Evolutionary conservation across 2,113 vertebrate species (phyloP).

Genomic region (Kryptolebias marmoratus): DNA sequence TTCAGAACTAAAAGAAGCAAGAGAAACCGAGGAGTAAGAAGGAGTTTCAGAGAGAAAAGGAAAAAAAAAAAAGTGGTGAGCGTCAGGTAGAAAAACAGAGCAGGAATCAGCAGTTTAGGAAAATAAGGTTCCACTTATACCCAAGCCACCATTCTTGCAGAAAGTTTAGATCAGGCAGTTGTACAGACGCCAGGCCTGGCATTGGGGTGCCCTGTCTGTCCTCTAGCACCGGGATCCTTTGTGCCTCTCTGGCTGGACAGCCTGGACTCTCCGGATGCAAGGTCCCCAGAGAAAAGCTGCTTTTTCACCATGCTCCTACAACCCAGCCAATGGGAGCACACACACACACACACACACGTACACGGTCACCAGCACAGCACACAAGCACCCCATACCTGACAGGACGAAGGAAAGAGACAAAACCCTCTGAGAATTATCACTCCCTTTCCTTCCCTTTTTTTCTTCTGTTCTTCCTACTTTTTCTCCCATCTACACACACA

Average conservation of each 20-base stretch:
- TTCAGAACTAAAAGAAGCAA: slow-evolving; percentile 28
- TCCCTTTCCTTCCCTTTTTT: slow-evolving; percentile 45
- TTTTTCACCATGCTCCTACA: slow-evolving; percentile 54
- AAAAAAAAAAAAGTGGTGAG: slow-evolving; percentile 29
- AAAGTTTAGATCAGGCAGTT: slow-evolving; percentile 64
- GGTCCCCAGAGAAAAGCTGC: slow-evolving; percentile 67
- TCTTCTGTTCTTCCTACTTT: slow-evolving; percentile 22
- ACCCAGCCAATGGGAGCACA: slow-evolving; percentile 59
- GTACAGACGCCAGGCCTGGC: slow-evolving; percentile 70
- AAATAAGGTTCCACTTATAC: slow-evolving; percentile 30
- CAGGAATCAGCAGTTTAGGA: slow-evolving; percentile 46
- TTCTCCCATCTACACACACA: slow-evolving; percentile 27
- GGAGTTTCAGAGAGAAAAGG: slow-evolving; percentile 12
- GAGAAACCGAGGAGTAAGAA: slow-evolving; percentile 10
- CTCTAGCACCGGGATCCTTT: slow-evolving; percentile 56
- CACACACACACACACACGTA: slow-evolving; percentile 44
- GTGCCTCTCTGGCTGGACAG: slow-evolving; percentile 57
- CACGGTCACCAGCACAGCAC: slow-evolving; percentile 33
- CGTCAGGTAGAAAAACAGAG: slow-evolving; percentile 44
- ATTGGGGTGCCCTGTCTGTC: slow-evolving; percentile 54
- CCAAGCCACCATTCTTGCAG: slow-evolving; percentile 54
- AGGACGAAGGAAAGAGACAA: slow-evolving; percentile 61
- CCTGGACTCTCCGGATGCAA: slow-evolving; percentile 73
- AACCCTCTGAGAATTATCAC: slow-evolving; percentile 69
- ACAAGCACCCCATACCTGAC: slow-evolving; percentile 70